phyloP scores from a whole-genome alignment of 2,797 vertebrate species.

The Clarias fuscus region DNA sequence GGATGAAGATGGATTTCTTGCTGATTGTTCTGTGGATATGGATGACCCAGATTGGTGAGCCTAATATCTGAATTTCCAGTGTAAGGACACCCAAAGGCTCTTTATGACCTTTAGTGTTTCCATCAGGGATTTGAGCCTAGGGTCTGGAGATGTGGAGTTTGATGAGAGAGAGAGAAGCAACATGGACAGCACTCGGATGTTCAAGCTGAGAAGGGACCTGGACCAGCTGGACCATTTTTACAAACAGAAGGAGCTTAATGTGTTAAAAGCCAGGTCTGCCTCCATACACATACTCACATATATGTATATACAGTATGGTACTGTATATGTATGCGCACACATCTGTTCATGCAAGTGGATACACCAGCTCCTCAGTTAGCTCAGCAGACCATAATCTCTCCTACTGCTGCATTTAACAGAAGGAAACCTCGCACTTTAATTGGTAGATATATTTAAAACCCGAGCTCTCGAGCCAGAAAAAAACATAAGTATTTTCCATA shows the following conservation, averaged over 20 bases:
- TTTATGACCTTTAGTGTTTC: conserved; percentile 44
- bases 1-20: conserved; percentile 57
- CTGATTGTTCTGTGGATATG: conserved; percentile 61
- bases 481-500: conserved; percentile 49
- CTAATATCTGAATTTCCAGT: neutral
- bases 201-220: conserved; percentile 73
- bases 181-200: conserved; percentile 64
- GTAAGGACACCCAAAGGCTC: neutral
- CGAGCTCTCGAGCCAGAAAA: conserved; percentile 34
- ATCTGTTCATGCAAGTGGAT: neutral
- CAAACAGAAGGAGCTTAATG: conserved; percentile 72
- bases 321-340: neutral
- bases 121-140: conserved; percentile 63
- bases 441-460: conserved; percentile 59
- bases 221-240: conserved; percentile 71
- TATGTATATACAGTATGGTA: neutral
- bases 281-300: conserved; percentile 7
- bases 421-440: conserved; percentile 55
- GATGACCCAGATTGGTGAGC: conserved; percentile 60
- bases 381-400: neutral
- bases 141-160: neutral
- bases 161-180: conserved; percentile 37
- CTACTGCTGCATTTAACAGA: conserved; percentile 19
- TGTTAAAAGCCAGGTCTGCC: conserved; percentile 78
- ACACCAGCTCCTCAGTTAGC: neutral